A percentile compares a stretch with the other conserved stretches of the same genome.
phyloP scores from a whole-genome alignment of 2,113 vertebrate genomes.

The Perognathus longimembris region DNA sequence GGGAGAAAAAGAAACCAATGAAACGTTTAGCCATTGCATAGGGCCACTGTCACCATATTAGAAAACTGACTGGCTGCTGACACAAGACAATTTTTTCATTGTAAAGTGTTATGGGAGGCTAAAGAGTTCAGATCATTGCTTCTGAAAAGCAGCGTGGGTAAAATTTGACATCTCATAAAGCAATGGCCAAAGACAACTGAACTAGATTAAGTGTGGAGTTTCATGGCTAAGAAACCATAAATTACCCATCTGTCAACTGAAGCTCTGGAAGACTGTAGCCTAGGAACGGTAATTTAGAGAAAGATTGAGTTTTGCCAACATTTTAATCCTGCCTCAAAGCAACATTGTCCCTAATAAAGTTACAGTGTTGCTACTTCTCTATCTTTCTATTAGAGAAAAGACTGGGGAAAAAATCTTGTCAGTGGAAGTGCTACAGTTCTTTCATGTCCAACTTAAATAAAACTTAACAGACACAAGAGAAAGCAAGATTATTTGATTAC shows the following conservation, averaged over 20 bases:
- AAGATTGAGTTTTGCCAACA: neutral
- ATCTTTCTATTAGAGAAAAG: neutral
- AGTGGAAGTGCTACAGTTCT: neutral
- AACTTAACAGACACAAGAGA: neutral
- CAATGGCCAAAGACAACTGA: neutral
- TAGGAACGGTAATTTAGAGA: neutral
- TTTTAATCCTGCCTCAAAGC: neutral
- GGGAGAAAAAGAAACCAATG: neutral
- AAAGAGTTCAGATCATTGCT: neutral
- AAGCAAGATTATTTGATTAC: neutral
- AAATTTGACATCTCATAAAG: neutral
- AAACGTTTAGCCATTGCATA: neutral
- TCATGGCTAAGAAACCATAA: neutral
- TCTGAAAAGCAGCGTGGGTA: neutral
- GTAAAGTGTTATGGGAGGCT: neutral
- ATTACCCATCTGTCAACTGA: neutral
- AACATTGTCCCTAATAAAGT: neutral
- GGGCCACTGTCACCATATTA: neutral
- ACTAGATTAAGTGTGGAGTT: neutral
- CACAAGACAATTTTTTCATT: neutral
- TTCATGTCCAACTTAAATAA: constrained; percentile 6
- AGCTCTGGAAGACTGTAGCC: neutral
- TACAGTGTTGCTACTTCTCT: neutral
- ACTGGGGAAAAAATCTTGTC: neutral
- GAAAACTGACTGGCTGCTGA: neutral